These are phyloP conservation scores for Leptinotarsa lineolata DNA, from an alignment of 1,140 invertebrate genomes.

Conservation along the genomic window DNA sequence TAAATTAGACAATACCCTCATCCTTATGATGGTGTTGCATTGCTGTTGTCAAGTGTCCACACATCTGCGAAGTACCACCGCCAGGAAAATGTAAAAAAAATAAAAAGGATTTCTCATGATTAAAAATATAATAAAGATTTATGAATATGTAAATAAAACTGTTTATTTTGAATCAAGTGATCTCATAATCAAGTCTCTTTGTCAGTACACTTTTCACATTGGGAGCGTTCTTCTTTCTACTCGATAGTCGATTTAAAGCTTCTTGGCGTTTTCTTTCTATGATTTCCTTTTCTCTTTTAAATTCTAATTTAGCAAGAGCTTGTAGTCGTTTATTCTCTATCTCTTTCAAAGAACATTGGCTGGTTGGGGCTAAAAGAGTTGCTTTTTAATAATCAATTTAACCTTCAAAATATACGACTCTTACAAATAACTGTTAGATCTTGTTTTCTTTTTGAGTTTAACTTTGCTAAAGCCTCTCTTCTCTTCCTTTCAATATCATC, in stretches of 20 bases:
- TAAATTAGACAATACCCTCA: constrained; percentile 30
- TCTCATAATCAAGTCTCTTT: constrained; percentile 30
- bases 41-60: constrained; percentile 49
- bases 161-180: constrained; percentile 19
- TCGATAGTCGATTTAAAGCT: constrained; percentile 47
- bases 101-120: neutral
- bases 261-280: constrained; percentile 50
- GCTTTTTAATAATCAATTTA: neutral
- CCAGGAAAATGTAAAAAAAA: constrained; percentile 25
- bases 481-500: constrained; percentile 50
- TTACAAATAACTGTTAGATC: constrained; percentile 20
- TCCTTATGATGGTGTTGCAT: constrained; percentile 44
- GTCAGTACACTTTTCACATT: constrained; percentile 37
- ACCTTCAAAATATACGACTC: neutral
- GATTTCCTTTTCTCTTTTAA: constrained; percentile 48
- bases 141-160: constrained; percentile 12
- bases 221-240: constrained; percentile 34
- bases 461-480: constrained; percentile 48
- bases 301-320: constrained; percentile 49
- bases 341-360: constrained; percentile 44
- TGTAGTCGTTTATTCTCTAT: constrained; percentile 51
- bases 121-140: neutral
- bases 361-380: neutral
- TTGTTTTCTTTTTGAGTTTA: constrained; percentile 47
- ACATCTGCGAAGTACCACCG: constrained; percentile 28